A percentile compares a stretch with the other conserved stretches of the same genome.
Conservation (phyloP, 2,797 vertebrate species). For the Halcyon badia region DNA sequence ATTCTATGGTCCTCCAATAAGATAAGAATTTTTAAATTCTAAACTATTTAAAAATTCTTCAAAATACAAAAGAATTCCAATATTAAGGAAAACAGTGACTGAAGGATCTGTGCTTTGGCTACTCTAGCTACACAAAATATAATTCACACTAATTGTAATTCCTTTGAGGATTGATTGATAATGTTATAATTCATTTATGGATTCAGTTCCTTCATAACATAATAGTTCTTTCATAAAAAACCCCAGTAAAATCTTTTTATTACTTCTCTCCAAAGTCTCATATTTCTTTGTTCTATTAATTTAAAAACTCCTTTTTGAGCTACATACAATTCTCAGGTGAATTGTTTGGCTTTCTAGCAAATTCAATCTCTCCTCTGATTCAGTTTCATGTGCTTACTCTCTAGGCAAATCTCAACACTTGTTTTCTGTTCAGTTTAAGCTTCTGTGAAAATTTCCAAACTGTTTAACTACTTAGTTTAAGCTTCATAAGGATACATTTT, state of each 20-base stretch:
- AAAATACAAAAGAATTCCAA: background rate
- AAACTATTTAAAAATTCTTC: background rate
- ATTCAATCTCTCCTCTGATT: background rate
- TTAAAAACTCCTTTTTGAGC: background rate
- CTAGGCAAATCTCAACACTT: background rate
- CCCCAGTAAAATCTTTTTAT: background rate
- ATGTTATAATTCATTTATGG: background rate
- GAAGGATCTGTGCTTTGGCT: background rate
- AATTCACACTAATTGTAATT: background rate
- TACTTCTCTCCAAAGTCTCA: background rate
- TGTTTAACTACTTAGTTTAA: background rate
- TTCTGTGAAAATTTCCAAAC: background rate
- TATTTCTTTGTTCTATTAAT: conserved; percentile 1
- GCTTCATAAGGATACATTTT: background rate
- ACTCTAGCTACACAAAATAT: background rate
- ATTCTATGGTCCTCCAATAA: background rate
- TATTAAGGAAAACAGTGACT: background rate
- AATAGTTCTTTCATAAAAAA: background rate
- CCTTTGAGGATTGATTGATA: background rate
- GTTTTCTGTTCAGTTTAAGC: background rate
- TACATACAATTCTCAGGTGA: background rate
- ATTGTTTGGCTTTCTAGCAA: conserved; percentile 3
- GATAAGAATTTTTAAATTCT: background rate
- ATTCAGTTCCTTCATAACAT: background rate
- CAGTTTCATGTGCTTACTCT: background rate